Conservation (phyloP, 2,113 vertebrate species). For the Lamprotornis superbus region DNA sequence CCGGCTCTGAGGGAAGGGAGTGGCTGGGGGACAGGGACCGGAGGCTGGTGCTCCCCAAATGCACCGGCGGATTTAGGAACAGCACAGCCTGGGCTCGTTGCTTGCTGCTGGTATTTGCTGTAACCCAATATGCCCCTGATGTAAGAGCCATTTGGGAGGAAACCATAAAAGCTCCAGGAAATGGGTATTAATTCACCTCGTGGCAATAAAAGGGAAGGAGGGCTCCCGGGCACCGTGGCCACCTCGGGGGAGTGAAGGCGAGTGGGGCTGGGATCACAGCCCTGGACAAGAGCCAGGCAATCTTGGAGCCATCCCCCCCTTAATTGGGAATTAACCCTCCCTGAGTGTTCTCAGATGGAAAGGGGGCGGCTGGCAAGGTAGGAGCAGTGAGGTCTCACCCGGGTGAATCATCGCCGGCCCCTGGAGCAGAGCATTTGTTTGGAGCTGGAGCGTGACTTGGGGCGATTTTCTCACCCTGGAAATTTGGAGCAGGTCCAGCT, state of each 20-base stretch:
- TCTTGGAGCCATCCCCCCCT: background rate
- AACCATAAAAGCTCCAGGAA: conserved; percentile 63
- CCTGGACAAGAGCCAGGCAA: background rate
- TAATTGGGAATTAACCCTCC: background rate
- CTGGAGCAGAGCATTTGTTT: background rate
- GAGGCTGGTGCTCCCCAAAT: background rate
- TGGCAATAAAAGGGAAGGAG: conserved; percentile 38
- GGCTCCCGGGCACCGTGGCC: background rate
- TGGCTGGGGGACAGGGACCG: fast-evolving
- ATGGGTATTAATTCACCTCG: conserved; percentile 57
- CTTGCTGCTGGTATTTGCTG: background rate
- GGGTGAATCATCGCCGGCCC: background rate
- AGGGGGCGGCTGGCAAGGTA: background rate
- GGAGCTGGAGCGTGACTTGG: background rate
- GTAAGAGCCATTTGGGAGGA: conserved; percentile 50
- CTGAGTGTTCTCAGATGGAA: background rate
- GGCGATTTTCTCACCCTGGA: background rate
- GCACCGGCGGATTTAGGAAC: background rate
- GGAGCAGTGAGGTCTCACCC: background rate
- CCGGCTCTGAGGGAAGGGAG: background rate
- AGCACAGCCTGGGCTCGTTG: background rate
- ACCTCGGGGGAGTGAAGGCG: background rate
- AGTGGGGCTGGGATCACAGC: background rate
- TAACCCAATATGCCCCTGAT: conserved; percentile 44
- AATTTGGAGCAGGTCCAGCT: background rate